Evolutionary conservation across 2,888 invertebrate species (phyloP), one percentile per base, ranked within the genome.

Genomic region (Thymelicus lineola): DNA sequence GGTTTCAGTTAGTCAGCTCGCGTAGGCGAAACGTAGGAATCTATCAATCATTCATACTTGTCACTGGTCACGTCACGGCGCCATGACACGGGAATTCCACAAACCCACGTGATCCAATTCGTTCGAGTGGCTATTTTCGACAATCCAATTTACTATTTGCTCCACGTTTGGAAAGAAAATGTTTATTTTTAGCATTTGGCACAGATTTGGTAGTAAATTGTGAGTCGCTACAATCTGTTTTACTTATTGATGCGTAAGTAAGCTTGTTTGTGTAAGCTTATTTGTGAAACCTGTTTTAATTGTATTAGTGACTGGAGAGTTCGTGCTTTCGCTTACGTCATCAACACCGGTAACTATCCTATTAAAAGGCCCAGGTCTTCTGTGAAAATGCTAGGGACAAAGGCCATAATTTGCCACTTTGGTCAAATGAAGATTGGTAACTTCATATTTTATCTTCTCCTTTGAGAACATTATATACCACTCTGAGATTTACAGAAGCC

Each of bases 1-100:
- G 20, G 20, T 20, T 53, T 20, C 53, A 10, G 45, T 65, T 65
- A 65, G 57, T 65, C 57, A 65, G 7, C 14, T 6, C 14, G 65
- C 65, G 65, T 65, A 58, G 65, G 65, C 57, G 45, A 46, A 15
- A 57, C 65, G 65, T 65, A 58, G 65, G 65, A 65, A 65, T 58
- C 65, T 35, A 65, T 65, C 65, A 65, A 46, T 65, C 55, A 53
- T 10, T 53, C 38, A 57, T 17, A 65, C 45, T 65, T 65, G 64
- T 65, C 48, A 50, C 48, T 50, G 48, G 48, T 17, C 15, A 50
- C 48, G 48, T 50, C 64, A 65, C 28, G 38, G 20, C n/a, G n/a
- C 55, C 28, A 28, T 57, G 55, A 65, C 55, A 57, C 55, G 14
- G 55, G 64, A 42, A 57, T 65, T 65, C 57, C 53, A 57, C 55